A percentile compares a stretch with the other conserved stretches of the same genome.
Conservation (phyloP, 2,113 vertebrate species). For the human region GRCh38 chr3:153213501-153214000, state of each 20-base stretch:
- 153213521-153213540: too few species aligned
- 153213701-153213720: not conserved
- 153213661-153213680: not conserved
- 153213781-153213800: not conserved
- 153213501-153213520: too few species aligned
- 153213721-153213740: not conserved
- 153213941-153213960: not conserved
- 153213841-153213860: not conserved
- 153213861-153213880: not conserved
- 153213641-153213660: not conserved
- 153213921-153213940: not conserved
- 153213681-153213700: too few species aligned
- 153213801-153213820: not conserved
- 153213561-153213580: too few species aligned
- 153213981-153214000: not conserved
- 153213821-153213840: not conserved
- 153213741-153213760: not conserved
- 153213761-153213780: not conserved
- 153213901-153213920: not conserved
- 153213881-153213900: not conserved
- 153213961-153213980: not conserved
- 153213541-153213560: too few species aligned
- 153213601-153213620: too few species aligned
- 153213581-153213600: too few species aligned
- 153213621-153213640: too few species aligned